Evolutionary conservation across 2,888 invertebrate genomes (phyloP), one percentile per base, ranked within the genome.

Genomic region (Rhopalosiphum nymphaeae): DNA sequence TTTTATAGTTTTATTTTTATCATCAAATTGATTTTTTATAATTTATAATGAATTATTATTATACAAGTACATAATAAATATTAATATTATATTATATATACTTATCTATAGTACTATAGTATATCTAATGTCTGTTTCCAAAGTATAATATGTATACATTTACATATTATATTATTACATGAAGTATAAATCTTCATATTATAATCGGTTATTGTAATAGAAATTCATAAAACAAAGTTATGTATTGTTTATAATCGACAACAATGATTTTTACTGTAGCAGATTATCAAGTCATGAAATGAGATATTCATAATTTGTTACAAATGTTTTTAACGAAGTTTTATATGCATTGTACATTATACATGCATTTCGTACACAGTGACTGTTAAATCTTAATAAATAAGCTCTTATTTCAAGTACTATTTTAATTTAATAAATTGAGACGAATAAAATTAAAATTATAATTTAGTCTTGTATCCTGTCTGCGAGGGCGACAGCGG

Each of bases 231-330:
- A 88, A 29, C 67, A 42, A 42, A 67, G 87, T 53, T 92, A 21
- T 2, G 21, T 53, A 92, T 92, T 67, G 29, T 5, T 67, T n/a
- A 29, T 11, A 92, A 92, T 92, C 87, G 26, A 92, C 42, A 53
- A 53, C 87, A 29, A 26, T 61, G 87, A 49, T 49, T 87, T 87
- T 87, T 87, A 84, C 4, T 3, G 67, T 21, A 21, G 21, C 36
- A 92, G 92, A 88, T 88, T 88, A 53, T 49, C 29, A 25, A 87
- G 92, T 88, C 92, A 92, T 87, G 92, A 88, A 88, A 53, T 29
- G 29, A 87, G 92, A 88, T 92, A 92, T 67, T 49, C 42, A 21
- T 46, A 7, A 46, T 87, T 16, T 86, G 86, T 9, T 91, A n/a
- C 49, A 42, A 88, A 87, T 42, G 21, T 67, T 87, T 87, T 67